Evolutionary conservation across 2,888 invertebrate genomes (phyloP), one percentile per base, ranked within the genome.

Genomic region (Antheraea assamensis): DNA sequence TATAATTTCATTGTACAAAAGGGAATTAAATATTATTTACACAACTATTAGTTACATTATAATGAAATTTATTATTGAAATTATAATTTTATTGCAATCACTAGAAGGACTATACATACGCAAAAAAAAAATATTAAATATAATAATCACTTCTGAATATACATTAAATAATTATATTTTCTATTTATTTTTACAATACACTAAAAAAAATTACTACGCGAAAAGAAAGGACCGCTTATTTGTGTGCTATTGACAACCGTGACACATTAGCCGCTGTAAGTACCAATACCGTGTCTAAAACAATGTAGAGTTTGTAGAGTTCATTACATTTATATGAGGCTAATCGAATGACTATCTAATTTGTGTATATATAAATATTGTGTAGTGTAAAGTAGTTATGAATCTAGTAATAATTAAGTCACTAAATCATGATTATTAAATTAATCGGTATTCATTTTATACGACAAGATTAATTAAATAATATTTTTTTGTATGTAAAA

Each of bases 261-360:
- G 24, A 13, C 58, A 31, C 42, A 66, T 5, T 47, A 47, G 21
- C 21, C 27, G 21, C 4, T 15, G 27, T 27, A 49, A 31, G 52
- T 35, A 17, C 27, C 55, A 35, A 55, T 55, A 24, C 13, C 49
- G 21, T 24, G 17, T 4, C n/a, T n/a, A 55, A 35, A 7, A 68
- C 70, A 72, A 31, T 55, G 35, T 66, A 35, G 15, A 66, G 52
- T 47, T n/a, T 72, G 21, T 61, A 64, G 27, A 64, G 61, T 42
- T 64, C 52, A 35, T 55, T 55, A 70, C 35, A 74, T 76, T 79
- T 74, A 74, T 78, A 77, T 75, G 74, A 75, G 74, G 72, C 75
- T 79, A 80, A 82, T 81, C 78, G 77, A 81, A 81, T 81, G 80
- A 71, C 70, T 76, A 79, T 78, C 72, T 66, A 73, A 80, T 72